These are phyloP conservation scores for Rugalucina vietnamica DNA, from an alignment of 2,888 invertebrate genomes.

Conservation along the genomic window DNA sequence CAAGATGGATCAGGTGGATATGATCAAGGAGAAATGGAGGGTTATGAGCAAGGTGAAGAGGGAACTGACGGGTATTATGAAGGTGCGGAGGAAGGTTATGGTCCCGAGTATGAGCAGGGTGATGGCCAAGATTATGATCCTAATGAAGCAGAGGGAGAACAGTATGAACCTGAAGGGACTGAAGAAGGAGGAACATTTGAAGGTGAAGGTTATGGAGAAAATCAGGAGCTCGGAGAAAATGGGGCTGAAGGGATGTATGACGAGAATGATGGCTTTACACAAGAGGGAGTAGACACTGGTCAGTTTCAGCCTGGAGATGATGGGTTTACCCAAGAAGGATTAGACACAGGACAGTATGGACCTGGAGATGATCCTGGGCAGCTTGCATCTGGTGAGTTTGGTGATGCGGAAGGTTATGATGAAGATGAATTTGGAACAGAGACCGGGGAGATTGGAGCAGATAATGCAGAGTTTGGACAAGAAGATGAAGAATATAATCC, in stretches of 20 bases:
- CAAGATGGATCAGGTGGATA: background rate
- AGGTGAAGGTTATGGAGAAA: background rate
- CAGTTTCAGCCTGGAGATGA: no score
- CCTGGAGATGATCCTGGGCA: background rate
- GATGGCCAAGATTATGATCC: constrained; percentile 19
- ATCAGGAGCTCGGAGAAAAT: background rate
- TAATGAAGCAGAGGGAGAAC: background rate
- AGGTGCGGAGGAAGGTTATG: background rate
- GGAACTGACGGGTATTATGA: background rate
- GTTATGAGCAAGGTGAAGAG: background rate
- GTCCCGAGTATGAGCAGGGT: background rate
- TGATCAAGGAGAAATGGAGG: background rate
- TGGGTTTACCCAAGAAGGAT: constrained; percentile 18
- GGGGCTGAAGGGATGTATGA: no score
- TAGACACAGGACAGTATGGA: no score
- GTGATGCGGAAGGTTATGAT: constrained; percentile 26
- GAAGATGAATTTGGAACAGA: background rate
- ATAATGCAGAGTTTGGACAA: background rate
- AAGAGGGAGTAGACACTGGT: no score
- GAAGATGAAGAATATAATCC: constrained; percentile 27
- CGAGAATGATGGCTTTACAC: no score
- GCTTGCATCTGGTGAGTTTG: constrained; percentile 6
- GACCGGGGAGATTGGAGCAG: background rate
- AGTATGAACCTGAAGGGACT: background rate
- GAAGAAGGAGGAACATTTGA: background rate